Percentiles rank a stretch among this genome's conserved stretches.
These are phyloP conservation scores for Heliothis subflexa DNA, from an alignment of 1,140 invertebrate genomes.

Conservation along the genomic window DNA sequence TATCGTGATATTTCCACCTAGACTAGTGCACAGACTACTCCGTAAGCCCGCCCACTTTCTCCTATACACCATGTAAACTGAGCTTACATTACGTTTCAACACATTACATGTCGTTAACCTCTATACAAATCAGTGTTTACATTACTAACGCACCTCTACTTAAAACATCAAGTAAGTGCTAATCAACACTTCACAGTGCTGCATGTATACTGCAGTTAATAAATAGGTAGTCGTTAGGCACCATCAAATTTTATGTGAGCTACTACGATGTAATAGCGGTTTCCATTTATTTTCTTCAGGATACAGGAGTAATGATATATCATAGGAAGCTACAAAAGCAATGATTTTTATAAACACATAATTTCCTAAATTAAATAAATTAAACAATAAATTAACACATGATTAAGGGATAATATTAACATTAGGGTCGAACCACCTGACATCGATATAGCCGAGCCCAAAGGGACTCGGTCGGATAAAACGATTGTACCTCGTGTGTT, in stretches of 20 bases:
- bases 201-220: conserved; percentile 32
- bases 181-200: conserved; percentile 50
- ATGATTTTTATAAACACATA: background rate
- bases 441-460: conserved; percentile 7
- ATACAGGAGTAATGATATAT: background rate
- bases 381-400: background rate
- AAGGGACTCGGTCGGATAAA: conserved; percentile 46
- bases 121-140: conserved; percentile 54
- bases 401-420: background rate
- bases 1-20: background rate
- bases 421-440: conserved; percentile 56
- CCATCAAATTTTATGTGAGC: background rate
- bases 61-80: conserved; percentile 48
- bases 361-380: too few species aligned
- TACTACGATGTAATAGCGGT: background rate
- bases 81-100: conserved; percentile 53
- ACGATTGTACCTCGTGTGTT: too few species aligned
- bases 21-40: conserved; percentile 23
- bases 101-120: conserved; percentile 53
- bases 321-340: background rate
- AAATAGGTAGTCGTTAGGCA: conserved; percentile 17
- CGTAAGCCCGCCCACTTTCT: conserved; percentile 55
- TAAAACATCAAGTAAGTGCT: conserved; percentile 48
- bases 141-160: conserved; percentile 43
- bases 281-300: conserved; percentile 8